These are phyloP conservation scores for Drosophila pectinifera DNA, from an alignment of 1,140 invertebrate genomes.

Conservation along the genomic window DNA sequence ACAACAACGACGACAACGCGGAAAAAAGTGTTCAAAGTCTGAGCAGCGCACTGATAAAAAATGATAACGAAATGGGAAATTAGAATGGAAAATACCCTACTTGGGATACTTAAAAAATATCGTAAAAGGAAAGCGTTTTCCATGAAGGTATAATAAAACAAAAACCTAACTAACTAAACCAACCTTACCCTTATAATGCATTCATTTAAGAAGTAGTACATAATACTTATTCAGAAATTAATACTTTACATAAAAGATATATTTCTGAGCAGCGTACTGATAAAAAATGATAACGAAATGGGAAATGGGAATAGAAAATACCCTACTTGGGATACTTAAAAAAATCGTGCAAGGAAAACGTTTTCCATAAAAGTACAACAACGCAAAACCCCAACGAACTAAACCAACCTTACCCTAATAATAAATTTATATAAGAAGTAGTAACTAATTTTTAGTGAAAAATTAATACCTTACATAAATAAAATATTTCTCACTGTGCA, in stretches of 20 bases:
- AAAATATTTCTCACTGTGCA: constrained; percentile 19
- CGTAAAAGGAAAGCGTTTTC: too few relatives aligned
- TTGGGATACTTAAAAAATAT: too few relatives aligned
- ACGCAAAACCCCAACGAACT: too few relatives aligned
- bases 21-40: constrained; percentile 32
- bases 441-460: not conserved
- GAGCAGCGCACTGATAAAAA: constrained; percentile 9
- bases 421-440: not conserved
- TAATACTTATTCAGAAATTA: not conserved
- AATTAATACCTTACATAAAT: not conserved
- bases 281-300: not conserved
- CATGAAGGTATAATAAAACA: too few relatives aligned
- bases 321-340: too few relatives aligned
- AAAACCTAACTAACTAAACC: too few relatives aligned
- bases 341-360: too few relatives aligned
- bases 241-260: too few relatives aligned
- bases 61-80: not conserved
- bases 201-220: not conserved
- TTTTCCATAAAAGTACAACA: too few relatives aligned
- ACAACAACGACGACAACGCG: constrained; percentile 28
- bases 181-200: too few relatives aligned
- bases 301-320: too few relatives aligned
- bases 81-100: not conserved
- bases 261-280: constrained; percentile 10
- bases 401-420: too few relatives aligned